These are phyloP conservation scores for Pongo abelii DNA, from an alignment of 2,113 vertebrate species.

Conservation along the genomic window DNA sequence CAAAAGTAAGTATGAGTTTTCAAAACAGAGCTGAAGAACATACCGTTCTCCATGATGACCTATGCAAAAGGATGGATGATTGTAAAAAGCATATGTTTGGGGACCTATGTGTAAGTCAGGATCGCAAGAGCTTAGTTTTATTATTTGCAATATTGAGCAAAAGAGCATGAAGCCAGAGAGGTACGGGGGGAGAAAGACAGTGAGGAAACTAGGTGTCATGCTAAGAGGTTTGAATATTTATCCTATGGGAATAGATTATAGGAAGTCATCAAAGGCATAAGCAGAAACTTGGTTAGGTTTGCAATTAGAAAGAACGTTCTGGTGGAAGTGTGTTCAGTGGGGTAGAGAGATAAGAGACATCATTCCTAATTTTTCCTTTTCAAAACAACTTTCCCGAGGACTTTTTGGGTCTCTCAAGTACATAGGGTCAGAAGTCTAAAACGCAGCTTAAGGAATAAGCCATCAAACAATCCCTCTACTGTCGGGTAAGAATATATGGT, in stretches of 20 bases:
- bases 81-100: neutral
- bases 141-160: neutral
- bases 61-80: neutral
- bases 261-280: neutral
- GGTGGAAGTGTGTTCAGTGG: neutral
- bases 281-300: too few relatives aligned
- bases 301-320: neutral
- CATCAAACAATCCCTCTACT: neutral
- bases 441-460: neutral
- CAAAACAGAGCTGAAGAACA: neutral
- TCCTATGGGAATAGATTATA: neutral
- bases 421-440: neutral
- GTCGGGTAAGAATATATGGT: neutral
- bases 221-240: neutral
- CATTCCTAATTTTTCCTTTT: neutral
- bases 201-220: neutral
- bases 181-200: neutral
- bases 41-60: neutral
- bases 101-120: rapidly evolving
- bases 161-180: neutral
- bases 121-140: rapidly evolving
- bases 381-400: neutral
- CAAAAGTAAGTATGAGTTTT: neutral
- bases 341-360: neutral
- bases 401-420: neutral